Evolutionary conservation across 2,113 vertebrate genomes (phyloP).

Genomic region (Lepus europaeus): DNA sequence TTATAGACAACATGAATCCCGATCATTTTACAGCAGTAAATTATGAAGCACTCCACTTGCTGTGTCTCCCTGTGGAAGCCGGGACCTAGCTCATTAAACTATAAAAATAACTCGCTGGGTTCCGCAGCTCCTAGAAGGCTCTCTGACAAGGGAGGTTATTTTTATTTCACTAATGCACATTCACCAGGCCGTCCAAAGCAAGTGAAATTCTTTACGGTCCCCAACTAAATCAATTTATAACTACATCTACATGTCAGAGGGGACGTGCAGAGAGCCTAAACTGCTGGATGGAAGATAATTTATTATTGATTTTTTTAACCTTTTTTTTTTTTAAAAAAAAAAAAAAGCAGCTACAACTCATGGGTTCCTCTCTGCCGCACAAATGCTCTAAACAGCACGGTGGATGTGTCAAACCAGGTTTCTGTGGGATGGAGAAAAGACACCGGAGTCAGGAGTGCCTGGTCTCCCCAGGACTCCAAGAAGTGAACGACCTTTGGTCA

Average conservation of each 20-base stretch:
- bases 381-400: conserved; percentile 75
- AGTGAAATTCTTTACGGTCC: conserved; percentile 74
- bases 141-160: conserved; percentile 87
- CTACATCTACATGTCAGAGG: conserved; percentile 85
- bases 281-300: conserved; percentile 86
- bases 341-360: conserved; percentile 85
- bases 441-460: conserved; percentile 61
- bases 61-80: conserved; percentile 84
- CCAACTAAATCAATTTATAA: conserved; percentile 88
- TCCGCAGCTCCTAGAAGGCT: conserved; percentile 75
- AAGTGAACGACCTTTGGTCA: conserved; percentile 26
- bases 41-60: conserved; percentile 86
- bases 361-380: conserved; percentile 69
- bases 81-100: conserved; percentile 86
- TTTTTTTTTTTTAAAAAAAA: conserved; percentile 65
- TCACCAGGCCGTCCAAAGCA: conserved; percentile 78
- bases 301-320: conserved; percentile 87
- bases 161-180: conserved; percentile 84
- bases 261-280: conserved; percentile 80
- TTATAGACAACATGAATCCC: conserved; percentile 90
- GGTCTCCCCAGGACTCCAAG: conserved; percentile 63
- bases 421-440: conserved; percentile 70
- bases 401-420: conserved; percentile 60
- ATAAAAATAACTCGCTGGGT: conserved; percentile 87
- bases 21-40: conserved; percentile 90